Percentiles rank a stretch among this genome's conserved stretches.
These are phyloP conservation scores for Parnassius smintheus DNA, from an alignment of 2,888 invertebrate species.

Conservation along the genomic window DNA sequence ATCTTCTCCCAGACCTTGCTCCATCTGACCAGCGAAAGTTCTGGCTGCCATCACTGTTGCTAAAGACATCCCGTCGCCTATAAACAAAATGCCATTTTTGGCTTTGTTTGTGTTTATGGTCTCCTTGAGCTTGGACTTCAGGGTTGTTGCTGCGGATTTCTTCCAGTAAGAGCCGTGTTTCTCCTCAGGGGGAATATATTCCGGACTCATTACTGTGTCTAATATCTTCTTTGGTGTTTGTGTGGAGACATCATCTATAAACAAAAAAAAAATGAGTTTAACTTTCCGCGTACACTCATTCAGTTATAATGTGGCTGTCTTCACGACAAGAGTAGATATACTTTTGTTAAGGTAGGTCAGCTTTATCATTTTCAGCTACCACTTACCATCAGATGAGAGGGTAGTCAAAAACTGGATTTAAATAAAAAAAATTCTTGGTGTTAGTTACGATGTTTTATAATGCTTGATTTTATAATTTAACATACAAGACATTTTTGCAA, in stretches of 20 bases:
- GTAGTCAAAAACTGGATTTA: too few relatives aligned
- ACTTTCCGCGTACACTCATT: too few relatives aligned
- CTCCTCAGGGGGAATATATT: constrained; percentile 62
- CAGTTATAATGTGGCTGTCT: too few relatives aligned
- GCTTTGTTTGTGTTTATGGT: constrained; percentile 70
- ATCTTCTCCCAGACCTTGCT: constrained; percentile 82
- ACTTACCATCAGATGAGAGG: too few relatives aligned
- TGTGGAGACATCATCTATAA: constrained; percentile 51
- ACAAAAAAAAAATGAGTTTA: constrained; percentile 4
- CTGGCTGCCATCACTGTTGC: constrained; percentile 87
- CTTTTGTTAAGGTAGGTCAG: too few relatives aligned
- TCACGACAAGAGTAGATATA: too few relatives aligned
- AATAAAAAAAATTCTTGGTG: too few relatives aligned
- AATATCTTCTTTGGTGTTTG: constrained; percentile 61
- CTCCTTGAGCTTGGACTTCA: constrained; percentile 52
- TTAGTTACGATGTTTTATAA: too few relatives aligned
- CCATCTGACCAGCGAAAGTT: constrained; percentile 83
- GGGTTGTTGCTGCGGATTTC: constrained; percentile 51
- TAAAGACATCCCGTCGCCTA: constrained; percentile 91
- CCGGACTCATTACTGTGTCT: constrained; percentile 63
- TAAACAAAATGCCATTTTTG: constrained; percentile 86
- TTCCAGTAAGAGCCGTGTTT: constrained; percentile 67
- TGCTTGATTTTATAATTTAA: too few relatives aligned
- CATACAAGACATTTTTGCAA: too few relatives aligned
- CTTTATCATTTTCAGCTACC: too few relatives aligned